Evolutionary conservation across 2,888 invertebrate genomes (phyloP).

Genomic region (Tanypteryx hageni): DNA sequence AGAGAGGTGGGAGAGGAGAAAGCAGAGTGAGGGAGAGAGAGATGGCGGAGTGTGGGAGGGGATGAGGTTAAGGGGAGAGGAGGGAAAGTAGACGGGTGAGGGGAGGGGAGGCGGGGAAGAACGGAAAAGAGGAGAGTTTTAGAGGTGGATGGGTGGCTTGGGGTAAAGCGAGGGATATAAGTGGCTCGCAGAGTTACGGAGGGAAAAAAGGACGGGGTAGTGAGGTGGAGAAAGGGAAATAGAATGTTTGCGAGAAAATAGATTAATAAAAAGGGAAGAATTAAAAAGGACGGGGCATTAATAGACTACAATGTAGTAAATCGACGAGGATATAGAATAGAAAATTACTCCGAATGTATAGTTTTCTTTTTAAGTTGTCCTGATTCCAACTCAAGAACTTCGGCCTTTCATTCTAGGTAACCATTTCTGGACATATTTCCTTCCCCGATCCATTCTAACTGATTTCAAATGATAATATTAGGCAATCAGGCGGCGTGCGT

Average conservation of each 20-base stretch:
- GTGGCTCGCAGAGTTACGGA: not conserved
- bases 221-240: not conserved
- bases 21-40: too few species aligned
- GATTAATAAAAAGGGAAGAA: not conserved
- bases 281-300: too few species aligned
- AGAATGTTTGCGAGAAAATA: not conserved
- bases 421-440: too few species aligned
- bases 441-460: too few species aligned
- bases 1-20: conserved; percentile 3
- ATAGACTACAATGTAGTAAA: too few species aligned
- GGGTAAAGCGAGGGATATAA: not conserved
- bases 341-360: too few species aligned
- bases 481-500: too few species aligned
- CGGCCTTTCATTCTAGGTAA: too few species aligned
- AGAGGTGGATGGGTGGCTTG: not conserved
- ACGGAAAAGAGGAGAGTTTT: not conserved
- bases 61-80: not conserved
- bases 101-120: not conserved
- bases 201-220: not conserved
- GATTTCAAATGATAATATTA: too few species aligned
- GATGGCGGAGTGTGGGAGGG: not conserved
- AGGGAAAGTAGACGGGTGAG: not conserved
- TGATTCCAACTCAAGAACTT: too few species aligned
- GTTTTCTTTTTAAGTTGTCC: too few species aligned
- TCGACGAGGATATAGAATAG: too few species aligned